Conservation (phyloP, 2,888 invertebrate species). For the Bhutanitis thaidina region DNA sequence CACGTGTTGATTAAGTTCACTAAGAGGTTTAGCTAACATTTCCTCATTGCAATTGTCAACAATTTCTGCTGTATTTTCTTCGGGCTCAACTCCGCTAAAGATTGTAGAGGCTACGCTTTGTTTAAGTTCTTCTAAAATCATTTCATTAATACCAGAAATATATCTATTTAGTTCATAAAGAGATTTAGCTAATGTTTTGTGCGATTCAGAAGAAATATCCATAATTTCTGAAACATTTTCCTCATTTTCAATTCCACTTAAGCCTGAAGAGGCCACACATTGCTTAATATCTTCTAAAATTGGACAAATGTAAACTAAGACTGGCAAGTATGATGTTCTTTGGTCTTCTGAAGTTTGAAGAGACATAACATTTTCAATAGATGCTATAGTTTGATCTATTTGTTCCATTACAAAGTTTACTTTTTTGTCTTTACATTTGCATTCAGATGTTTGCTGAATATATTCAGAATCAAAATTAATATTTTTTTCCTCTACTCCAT, state of each 20-base stretch:
- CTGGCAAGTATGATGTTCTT: conserved; percentile 35
- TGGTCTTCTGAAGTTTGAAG: conserved; percentile 36
- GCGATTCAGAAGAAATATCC: conserved; percentile 51
- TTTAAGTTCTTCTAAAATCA: conserved; percentile 50
- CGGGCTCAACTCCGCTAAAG: too few species aligned
- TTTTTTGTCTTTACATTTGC: conserved; percentile 33
- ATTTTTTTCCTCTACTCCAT: conserved; percentile 56
- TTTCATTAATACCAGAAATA: conserved; percentile 51
- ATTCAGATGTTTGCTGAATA: conserved; percentile 38
- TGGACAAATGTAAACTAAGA: conserved; percentile 53
- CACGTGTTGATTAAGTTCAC: too few species aligned
- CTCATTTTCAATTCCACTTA: conserved; percentile 32
- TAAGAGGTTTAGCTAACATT: too few species aligned
- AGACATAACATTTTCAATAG: conserved; percentile 48
- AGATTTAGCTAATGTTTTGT: conserved; percentile 51
- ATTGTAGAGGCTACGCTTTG: too few species aligned
- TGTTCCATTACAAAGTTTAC: conserved; percentile 50
- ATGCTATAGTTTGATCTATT: conserved; percentile 56
- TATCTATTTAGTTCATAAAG: conserved; percentile 58
- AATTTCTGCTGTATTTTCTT: too few species aligned
- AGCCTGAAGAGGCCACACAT: conserved; percentile 42
- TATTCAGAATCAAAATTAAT: conserved; percentile 52
- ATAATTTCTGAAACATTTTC: conserved; percentile 56
- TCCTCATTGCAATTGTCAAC: too few species aligned
- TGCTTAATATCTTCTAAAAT: conserved; percentile 58